These are phyloP conservation scores for Phyllostomus hastatus DNA, from an alignment of 2,113 vertebrate genomes.

Conservation along the genomic window DNA sequence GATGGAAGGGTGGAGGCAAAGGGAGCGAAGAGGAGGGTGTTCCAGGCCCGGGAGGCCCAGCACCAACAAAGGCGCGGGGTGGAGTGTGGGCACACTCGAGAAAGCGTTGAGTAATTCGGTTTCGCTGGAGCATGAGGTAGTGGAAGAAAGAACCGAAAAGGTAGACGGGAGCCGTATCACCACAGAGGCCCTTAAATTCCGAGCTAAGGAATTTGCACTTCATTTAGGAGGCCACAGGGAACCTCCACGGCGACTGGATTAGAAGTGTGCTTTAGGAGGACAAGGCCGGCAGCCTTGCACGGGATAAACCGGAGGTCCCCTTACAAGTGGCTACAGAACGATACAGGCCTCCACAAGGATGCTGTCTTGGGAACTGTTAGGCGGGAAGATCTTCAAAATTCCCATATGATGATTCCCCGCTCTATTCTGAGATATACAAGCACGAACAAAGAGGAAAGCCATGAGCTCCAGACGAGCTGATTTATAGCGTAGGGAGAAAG, in stretches of 20 bases:
- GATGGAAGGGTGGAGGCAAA: neutral
- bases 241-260: neutral
- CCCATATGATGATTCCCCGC: neutral
- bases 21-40: neutral
- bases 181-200: conserved; percentile 49
- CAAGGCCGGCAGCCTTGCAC: neutral
- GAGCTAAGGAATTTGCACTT: conserved; percentile 62
- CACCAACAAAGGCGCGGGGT: neutral
- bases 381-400: neutral
- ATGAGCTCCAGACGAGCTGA: neutral
- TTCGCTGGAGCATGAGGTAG: conserved; percentile 27
- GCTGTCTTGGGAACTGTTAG: neutral
- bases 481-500: neutral
- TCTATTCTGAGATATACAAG: neutral
- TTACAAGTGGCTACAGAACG: neutral
- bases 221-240: conserved; percentile 50
- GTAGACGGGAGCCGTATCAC: conserved; percentile 33
- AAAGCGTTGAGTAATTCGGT: neutral
- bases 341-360: neutral
- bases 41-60: neutral
- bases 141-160: conserved; percentile 42
- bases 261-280: neutral
- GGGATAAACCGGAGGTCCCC: neutral
- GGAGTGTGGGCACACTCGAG: neutral
- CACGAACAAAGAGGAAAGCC: neutral